Conservation (phyloP, 2,797 vertebrate species). For the Phalloptychus januarius region DNA sequence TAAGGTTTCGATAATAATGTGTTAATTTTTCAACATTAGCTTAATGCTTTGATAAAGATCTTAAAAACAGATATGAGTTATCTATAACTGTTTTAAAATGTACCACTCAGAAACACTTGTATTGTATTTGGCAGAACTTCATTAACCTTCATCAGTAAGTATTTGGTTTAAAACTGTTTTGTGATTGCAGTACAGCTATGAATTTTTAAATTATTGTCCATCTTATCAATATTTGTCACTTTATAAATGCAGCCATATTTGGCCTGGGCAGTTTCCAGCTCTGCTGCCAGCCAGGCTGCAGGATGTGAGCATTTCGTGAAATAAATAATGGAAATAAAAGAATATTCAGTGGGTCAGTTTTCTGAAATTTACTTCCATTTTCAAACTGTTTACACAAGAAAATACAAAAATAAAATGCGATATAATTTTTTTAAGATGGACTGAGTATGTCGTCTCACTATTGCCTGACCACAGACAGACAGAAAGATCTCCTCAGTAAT, state of each 20-base stretch:
- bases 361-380: background rate
- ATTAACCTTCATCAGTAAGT: no score
- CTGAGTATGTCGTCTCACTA: slow-evolving; percentile 1
- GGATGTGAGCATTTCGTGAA: background rate
- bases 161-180: no score
- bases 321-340: background rate
- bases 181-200: no score
- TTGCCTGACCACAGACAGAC: slow-evolving; percentile 9
- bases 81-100: no score
- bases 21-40: no score
- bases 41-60: no score
- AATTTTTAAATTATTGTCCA: no score
- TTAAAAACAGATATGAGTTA: no score
- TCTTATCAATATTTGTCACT: background rate
- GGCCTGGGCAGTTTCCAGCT: background rate
- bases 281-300: background rate
- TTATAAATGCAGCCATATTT: background rate
- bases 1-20: no score
- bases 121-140: no score
- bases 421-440: background rate
- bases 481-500: slow-evolving; percentile 5
- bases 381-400: background rate
- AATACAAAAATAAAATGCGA: background rate
- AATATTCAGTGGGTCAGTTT: background rate
- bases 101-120: no score